phyloP scores from a whole-genome alignment of 2,888 invertebrate species.

The Galerucella pusilla region DNA sequence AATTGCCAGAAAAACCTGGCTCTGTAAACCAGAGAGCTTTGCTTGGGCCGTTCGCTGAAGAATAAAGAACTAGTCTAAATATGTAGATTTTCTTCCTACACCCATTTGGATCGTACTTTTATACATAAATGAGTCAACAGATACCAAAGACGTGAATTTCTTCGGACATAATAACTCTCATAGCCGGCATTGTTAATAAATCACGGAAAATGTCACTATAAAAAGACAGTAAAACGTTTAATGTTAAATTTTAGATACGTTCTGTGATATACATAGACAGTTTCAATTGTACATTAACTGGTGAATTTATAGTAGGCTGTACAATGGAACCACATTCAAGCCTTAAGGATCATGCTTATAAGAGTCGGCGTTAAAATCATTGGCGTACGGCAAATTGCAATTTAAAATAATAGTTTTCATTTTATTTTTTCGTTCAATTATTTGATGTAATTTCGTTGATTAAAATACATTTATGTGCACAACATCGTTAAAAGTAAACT shows the following conservation, averaged over 20 bases:
- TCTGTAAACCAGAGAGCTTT: too few species aligned
- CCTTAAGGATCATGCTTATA: constrained; percentile 14
- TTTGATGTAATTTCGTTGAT: not conserved
- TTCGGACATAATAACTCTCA: constrained; percentile 33
- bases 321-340: constrained; percentile 36
- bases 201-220: constrained; percentile 41
- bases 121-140: not conserved
- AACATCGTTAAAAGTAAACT: not conserved
- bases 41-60: too few species aligned
- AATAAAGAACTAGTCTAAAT: too few species aligned
- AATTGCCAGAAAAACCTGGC: too few species aligned
- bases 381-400: constrained; percentile 18
- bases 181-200: constrained; percentile 33
- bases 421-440: not conserved
- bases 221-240: constrained; percentile 42
- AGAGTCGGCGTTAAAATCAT: constrained; percentile 24
- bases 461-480: not conserved
- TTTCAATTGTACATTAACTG: constrained; percentile 42
- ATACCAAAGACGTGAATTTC: constrained; percentile 15
- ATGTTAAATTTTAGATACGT: constrained; percentile 41
- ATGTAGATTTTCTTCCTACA: too few species aligned
- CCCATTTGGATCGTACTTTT: not conserved
- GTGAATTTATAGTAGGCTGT: constrained; percentile 36
- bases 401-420: not conserved
- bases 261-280: constrained; percentile 43